Base-by-base conservation (phyloP, 2,113 vertebrate species). In the Ammospiza nelsoni region DNA sequence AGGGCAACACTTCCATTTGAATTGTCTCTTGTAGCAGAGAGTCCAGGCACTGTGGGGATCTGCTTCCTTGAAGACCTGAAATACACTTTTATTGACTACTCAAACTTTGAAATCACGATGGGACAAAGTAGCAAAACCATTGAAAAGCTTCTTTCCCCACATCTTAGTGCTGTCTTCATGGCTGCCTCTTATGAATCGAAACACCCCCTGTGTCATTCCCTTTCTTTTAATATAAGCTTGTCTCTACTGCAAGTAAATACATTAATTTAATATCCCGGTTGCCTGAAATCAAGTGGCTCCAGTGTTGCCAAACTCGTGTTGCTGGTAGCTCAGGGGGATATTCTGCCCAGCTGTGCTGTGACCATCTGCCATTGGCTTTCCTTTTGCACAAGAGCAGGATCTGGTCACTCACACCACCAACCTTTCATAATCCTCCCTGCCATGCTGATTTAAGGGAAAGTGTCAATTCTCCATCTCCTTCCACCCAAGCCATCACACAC, bases 401-500 rank as follows among this genome's bases (percentile, higher is more conserved):
- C 76, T 59, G 80, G 22, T 72, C 43, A 25, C 20, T 65, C n/a
- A 15, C 27, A 4, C 5, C 6, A 8, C 14, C 43, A 55, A 27
- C 43, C 54, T 24, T 46, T n/a, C 35, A 4, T 15, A 24, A 33
- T 41, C 82, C 52, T 78, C 33, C 49, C 23, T 73, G 66, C 68
- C 8, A 0, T 24, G 78, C 51, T 62, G 23, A 31, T 81, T 71
- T 15, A n/a, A 84, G 27, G 48, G 35, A 8, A 72, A 28, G 28
- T 8, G 12, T 48, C 55, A 24, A 0, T 69, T 76, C 51, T 66
- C 17, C 22, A 58, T 15, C 54, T 80, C 51, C 41, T 82, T 82
- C 61, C 54, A 8, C 0, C 6, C 52, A 3, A 5, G 4, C 49
- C 39, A 12, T 59, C 23, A 1, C 7, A 28, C 12, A 6, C 2